Evolutionary conservation across 2,888 invertebrate genomes (phyloP), one percentile per base, ranked within the genome.

Genomic region (Cryptus viduatorius): DNA sequence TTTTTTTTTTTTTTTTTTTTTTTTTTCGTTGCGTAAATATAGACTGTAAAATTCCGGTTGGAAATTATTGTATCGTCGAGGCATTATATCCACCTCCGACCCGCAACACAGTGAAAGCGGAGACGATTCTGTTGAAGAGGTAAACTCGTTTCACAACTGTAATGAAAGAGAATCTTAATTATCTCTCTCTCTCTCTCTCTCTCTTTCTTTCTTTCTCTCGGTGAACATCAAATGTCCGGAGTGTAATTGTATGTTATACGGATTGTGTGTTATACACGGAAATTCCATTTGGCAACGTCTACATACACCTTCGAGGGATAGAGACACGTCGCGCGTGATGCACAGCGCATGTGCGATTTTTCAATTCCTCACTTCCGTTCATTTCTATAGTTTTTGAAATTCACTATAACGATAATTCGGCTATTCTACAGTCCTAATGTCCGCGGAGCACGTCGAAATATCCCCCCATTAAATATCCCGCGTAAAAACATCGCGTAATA

Each of bases 11-110:
- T 59, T 59, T 59, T 59, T 10, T 56, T 24, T 56, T 56, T 10
- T 19, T 59, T 59, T 59, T 59, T 19, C 48, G 42, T 79, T 79
- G 50, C 61, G 79, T n/a, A 79, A 79, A 79, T 79, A 24, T 53
- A 64, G 59, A 19, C 59, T 48, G 16, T 24, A 14, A n/a, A 48
- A 37, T n/a, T 31, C n/a, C 56, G 48, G 14, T 3, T 44, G 59
- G 46, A 31, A n/a, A 31, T 73, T 59, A 42, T 16, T 53, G 37
- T 56, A 44, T 31, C 46, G 67, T 68, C 29, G 12, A 48, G 46
- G 48, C 14, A 3, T 44, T 37, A 61, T 48, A 71, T 42, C 56
- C 64, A 50, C 61, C 65, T 42, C 37, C 79, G 46, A 42, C 37
- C 16, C 10, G 31, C 14, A 14, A 3, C 5, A 8, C 19, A 69